Percentiles rank a stretch among this genome's conserved stretches.
These are phyloP conservation scores for Neopelma chrysocephalum DNA, from an alignment of 2,797 vertebrate genomes.

Conservation along the genomic window DNA sequence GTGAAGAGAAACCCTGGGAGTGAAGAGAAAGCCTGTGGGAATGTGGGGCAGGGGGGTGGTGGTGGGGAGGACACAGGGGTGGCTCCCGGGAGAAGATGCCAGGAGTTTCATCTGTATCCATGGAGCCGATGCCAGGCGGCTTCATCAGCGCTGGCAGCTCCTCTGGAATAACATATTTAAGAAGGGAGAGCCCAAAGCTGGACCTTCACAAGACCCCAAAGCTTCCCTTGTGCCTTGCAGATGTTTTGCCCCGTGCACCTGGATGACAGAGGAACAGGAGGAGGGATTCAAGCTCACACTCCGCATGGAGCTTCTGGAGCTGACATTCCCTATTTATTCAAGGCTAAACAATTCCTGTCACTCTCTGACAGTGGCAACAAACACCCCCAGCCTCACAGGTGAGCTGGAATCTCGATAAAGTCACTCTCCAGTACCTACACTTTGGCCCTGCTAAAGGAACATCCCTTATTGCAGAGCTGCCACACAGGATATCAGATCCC, in stretches of 20 bases:
- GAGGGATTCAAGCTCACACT: neutral
- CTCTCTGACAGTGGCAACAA: neutral
- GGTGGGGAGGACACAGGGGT: neutral
- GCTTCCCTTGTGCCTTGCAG: neutral
- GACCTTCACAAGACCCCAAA: neutral
- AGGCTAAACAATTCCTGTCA: neutral
- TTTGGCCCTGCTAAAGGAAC: neutral
- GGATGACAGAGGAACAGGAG: neutral
- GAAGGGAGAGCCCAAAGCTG: neutral
- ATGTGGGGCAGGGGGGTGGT: neutral
- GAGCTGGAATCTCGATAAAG: neutral
- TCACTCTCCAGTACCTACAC: neutral
- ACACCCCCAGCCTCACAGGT: neutral
- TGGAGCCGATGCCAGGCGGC: neutral
- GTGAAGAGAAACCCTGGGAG: neutral
- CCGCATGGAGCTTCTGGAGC: neutral
- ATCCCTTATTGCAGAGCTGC: neutral
- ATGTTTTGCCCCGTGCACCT: neutral
- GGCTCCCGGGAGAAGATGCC: neutral
- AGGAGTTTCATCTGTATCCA: neutral
- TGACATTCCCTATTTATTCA: neutral
- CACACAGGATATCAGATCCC: neutral
- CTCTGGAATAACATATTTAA: neutral
- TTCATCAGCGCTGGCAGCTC: neutral
- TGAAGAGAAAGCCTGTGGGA: neutral